A percentile compares a stretch with the other conserved stretches of the same genome.
phyloP scores from a whole-genome alignment of 1,140 invertebrate species.

The Aphaenogaster rudis region DNA sequence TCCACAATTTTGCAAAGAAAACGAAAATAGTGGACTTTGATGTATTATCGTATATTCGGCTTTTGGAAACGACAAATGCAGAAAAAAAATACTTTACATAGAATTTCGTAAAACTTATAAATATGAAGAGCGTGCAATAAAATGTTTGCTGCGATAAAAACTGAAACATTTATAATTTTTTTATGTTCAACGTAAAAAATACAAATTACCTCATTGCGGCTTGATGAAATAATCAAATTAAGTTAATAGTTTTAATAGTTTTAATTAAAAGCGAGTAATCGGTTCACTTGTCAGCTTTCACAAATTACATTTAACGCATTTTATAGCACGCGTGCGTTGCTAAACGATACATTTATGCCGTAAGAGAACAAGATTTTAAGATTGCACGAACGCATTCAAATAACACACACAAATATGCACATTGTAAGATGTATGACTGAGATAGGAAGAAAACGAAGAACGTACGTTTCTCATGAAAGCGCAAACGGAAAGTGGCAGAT shows the following conservation, averaged over 20 bases:
- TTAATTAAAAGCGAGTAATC: neutral
- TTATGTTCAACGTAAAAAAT: neutral
- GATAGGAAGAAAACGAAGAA: conserved; percentile 46
- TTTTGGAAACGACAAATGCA: neutral
- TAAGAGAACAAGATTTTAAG: conserved; percentile 40
- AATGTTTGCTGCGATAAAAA: neutral
- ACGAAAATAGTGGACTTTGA: neutral
- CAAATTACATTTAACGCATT: conserved; percentile 34
- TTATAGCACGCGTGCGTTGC: neutral
- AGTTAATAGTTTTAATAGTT: conserved; percentile 21
- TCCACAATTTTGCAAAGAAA: neutral
- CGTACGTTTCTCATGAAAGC: conserved; percentile 53
- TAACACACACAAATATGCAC: neutral
- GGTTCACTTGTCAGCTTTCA: conserved; percentile 32
- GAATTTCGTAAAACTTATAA: neutral
- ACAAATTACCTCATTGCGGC: neutral
- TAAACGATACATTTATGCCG: conserved; percentile 39
- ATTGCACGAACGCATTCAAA: conserved; percentile 33
- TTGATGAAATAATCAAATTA: neutral
- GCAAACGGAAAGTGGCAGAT: conserved; percentile 48
- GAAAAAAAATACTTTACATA: neutral
- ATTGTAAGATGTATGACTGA: conserved; percentile 34
- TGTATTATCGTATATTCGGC: neutral
- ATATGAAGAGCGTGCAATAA: neutral
- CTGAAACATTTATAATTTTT: conserved; percentile 8